A percentile compares a stretch with the other conserved stretches of the same genome.
Evolutionary conservation across 2,797 vertebrate species (phyloP).

Genomic region (Siniperca obscura): DNA sequence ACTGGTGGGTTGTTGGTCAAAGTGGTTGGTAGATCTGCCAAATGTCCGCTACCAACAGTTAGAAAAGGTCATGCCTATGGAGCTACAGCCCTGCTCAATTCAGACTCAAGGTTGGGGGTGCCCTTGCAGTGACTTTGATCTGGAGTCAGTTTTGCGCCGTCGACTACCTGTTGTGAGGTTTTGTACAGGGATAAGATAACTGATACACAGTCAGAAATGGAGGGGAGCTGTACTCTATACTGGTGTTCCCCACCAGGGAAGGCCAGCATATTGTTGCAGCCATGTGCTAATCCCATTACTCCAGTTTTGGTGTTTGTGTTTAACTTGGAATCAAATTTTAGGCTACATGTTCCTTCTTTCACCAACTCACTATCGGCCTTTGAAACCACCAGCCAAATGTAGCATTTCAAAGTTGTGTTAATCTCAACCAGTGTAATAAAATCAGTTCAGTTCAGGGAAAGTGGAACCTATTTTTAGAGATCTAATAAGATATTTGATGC

Average conservation of each 20-base stretch:
- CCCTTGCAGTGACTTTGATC: conserved; percentile 62
- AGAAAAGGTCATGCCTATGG: conserved; percentile 22
- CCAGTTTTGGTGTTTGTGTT: conserved; percentile 55
- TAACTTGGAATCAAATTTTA: conserved; percentile 27
- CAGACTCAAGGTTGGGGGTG: conserved; percentile 49
- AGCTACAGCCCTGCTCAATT: conserved; percentile 26
- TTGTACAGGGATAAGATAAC: conserved; percentile 56
- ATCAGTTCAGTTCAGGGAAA: neutral
- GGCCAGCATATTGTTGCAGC: conserved; percentile 47
- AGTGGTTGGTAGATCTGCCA: neutral
- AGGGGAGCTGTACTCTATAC: conserved; percentile 18
- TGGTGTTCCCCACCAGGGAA: conserved; percentile 42
- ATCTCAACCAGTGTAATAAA: conserved; percentile 4
- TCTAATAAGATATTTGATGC: neutral
- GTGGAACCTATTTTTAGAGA: conserved; percentile 7
- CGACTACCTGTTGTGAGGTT: conserved; percentile 69
- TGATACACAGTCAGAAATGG: conserved; percentile 43
- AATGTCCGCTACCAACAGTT: conserved; percentile 1
- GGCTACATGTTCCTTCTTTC: conserved; percentile 4
- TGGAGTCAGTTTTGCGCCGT: conserved; percentile 63
- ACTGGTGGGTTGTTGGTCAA: neutral
- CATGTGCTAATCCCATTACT: conserved; percentile 69
- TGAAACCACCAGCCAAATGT: neutral
- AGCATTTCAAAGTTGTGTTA: neutral
- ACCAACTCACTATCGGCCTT: neutral